Evolutionary conservation across 92 coral and sea anemone species (phyloP).

Genomic region (Zoanthus sociatus): DNA sequence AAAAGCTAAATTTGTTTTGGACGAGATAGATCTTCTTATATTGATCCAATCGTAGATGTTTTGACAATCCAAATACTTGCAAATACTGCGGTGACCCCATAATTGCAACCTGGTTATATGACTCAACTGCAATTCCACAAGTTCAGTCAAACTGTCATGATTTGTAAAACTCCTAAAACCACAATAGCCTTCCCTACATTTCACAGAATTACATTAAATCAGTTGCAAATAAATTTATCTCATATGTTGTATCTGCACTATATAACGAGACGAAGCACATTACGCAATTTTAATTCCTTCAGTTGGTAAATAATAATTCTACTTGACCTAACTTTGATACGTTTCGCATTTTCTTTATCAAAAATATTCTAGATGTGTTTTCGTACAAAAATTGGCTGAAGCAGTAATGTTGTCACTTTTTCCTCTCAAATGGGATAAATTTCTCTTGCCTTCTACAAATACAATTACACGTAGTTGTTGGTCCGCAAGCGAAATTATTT

Average conservation of each 20-base stretch:
- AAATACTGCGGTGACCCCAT: background rate
- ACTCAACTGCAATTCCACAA: background rate
- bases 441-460: background rate
- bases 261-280: too few species aligned
- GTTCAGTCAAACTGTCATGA: background rate
- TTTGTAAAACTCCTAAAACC: background rate
- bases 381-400: background rate
- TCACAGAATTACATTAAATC: background rate
- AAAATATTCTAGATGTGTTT: background rate
- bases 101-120: background rate
- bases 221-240: too few species aligned
- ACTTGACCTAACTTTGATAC: too few species aligned
- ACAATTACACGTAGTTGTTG: slow-evolving; percentile 26
- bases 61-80: background rate
- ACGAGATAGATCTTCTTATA: background rate
- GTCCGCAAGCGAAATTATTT: background rate
- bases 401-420: background rate
- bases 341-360: too few species aligned
- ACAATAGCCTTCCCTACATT: background rate
- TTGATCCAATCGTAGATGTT: background rate
- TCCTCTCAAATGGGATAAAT: background rate
- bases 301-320: too few species aligned
- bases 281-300: too few species aligned
- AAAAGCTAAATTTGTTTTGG: background rate
- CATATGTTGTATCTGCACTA: too few species aligned